Evolutionary conservation across 2,888 invertebrate species (phyloP).

Genomic region (Sarcophaga caerulescens): DNA sequence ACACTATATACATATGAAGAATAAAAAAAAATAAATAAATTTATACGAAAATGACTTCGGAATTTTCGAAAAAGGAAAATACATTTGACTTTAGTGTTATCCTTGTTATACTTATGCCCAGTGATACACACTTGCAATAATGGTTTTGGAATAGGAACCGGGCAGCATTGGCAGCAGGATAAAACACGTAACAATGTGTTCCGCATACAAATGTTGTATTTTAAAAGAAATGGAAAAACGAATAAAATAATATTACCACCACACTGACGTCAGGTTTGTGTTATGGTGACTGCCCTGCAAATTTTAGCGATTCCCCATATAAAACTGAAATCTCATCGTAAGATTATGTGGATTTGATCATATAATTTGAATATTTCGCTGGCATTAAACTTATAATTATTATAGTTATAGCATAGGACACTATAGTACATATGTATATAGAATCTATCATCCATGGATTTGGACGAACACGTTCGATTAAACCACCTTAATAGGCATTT

Average conservation of each 20-base stretch:
- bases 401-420: no score
- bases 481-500: no score
- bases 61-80: conserved; percentile 31
- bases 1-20: conserved; percentile 54
- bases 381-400: no score
- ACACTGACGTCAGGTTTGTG: background rate
- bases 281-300: background rate
- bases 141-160: background rate
- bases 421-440: no score
- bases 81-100: conserved; percentile 43
- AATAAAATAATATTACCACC: conserved; percentile 13
- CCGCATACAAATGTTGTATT: conserved; percentile 57
- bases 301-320: conserved; percentile 28
- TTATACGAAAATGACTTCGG: conserved; percentile 70
- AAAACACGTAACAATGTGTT: conserved; percentile 51
- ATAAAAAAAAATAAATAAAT: conserved; percentile 71
- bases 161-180: background rate
- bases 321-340: background rate
- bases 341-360: no score
- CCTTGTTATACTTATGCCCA: conserved; percentile 37
- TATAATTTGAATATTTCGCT: no score
- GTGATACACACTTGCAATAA: conserved; percentile 21
- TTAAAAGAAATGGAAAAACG: background rate
- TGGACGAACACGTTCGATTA: no score
- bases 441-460: no score